Evolutionary conservation across 2,113 vertebrate species (phyloP).

Genomic region (Dipodomys ordii): DNA sequence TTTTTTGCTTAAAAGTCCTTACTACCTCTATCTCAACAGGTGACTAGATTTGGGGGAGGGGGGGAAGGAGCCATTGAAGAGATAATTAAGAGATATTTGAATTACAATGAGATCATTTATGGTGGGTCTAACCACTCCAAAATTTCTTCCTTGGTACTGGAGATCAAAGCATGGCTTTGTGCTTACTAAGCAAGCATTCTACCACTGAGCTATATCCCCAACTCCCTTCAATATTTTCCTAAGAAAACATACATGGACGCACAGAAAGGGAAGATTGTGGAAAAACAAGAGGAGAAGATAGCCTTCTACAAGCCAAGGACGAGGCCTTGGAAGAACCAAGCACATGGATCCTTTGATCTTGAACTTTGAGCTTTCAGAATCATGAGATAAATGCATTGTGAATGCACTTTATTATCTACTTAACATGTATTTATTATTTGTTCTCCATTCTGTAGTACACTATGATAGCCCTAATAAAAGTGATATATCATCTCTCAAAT

Average conservation of each 20-base stretch:
- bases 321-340: background rate
- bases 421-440: background rate
- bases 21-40: background rate
- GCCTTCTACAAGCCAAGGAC: background rate
- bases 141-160: background rate
- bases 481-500: background rate
- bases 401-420: background rate
- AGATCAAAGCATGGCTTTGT: background rate
- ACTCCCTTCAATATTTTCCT: background rate
- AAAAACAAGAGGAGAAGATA: background rate
- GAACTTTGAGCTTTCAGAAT: background rate
- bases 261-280: background rate
- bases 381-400: background rate
- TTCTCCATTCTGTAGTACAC: too few relatives aligned
- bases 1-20: background rate
- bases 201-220: background rate
- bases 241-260: background rate
- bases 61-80: background rate
- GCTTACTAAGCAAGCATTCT: background rate
- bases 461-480: background rate
- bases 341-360: background rate
- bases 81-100: background rate
- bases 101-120: background rate
- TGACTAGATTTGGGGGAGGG: background rate
- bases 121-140: background rate